Evolutionary conservation across 2,113 vertebrate genomes (phyloP).

Genomic region (Hippocampus barbouri): DNA sequence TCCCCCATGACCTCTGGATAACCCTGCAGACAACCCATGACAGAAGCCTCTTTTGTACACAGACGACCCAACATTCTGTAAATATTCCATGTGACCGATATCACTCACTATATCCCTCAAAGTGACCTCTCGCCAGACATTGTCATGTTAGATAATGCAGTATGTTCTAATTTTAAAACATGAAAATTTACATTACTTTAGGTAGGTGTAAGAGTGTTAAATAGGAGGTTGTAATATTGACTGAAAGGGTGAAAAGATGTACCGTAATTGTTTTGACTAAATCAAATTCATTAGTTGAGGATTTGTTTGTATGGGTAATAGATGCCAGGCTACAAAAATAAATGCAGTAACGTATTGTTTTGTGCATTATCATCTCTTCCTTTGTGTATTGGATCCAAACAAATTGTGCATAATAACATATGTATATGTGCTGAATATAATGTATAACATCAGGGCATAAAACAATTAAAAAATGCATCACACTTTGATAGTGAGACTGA

Average conservation of each 20-base stretch:
- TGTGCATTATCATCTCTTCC: not conserved
- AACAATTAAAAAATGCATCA: not conserved
- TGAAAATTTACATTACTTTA: not conserved
- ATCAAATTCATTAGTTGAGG: not conserved
- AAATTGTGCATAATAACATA: not conserved
- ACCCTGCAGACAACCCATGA: constrained; percentile 39
- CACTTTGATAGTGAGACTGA: not conserved
- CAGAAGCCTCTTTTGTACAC: constrained; percentile 28
- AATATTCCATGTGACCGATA: constrained; percentile 23
- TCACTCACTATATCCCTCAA: constrained; percentile 24
- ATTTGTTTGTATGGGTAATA: not conserved
- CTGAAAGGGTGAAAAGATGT: not conserved
- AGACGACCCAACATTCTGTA: not conserved
- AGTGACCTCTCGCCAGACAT: not conserved
- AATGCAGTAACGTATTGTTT: not conserved
- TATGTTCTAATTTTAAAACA: not conserved
- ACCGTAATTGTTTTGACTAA: not conserved
- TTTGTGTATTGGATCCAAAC: not conserved
- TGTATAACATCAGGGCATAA: not conserved
- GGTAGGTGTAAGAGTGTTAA: not conserved
- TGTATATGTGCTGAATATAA: not conserved
- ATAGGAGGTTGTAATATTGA: not conserved
- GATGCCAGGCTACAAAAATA: not conserved
- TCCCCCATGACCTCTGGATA: constrained; percentile 35
- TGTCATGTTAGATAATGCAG: not conserved